These are phyloP conservation scores for Microtus ochrogaster DNA, from an alignment of 2,113 vertebrate genomes.

Conservation along the genomic window DNA sequence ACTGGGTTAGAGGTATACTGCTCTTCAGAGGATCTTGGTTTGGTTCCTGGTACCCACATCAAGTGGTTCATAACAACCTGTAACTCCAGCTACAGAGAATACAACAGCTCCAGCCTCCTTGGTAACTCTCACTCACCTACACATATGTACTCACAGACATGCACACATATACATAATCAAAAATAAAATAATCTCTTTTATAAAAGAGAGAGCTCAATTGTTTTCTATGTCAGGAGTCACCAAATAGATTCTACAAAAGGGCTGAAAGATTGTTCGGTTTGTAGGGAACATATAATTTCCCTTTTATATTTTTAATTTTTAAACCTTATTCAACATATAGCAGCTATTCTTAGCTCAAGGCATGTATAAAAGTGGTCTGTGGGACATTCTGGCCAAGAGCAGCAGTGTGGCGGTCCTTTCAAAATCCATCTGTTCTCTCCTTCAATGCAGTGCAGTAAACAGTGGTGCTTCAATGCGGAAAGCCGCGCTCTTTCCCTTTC, in stretches of 20 bases:
- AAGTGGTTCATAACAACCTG: background rate
- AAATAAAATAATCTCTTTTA: background rate
- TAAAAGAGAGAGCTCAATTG: no score
- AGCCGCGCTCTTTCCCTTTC: background rate
- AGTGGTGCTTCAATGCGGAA: background rate
- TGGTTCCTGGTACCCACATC: background rate
- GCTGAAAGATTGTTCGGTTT: background rate
- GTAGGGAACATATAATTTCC: background rate
- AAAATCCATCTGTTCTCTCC: background rate
- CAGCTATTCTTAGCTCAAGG: background rate
- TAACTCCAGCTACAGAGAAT: background rate
- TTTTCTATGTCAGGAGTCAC: background rate
- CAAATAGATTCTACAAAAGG: conserved; percentile 1
- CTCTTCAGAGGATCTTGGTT: background rate
- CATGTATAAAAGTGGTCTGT: background rate
- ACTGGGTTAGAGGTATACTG: background rate
- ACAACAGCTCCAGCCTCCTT: background rate
- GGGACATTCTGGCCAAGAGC: background rate
- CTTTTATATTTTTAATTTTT: background rate
- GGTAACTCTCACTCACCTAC: background rate
- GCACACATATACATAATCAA: background rate
- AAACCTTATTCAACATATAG: background rate
- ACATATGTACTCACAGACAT: background rate
- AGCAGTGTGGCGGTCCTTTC: background rate
- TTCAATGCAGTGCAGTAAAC: background rate